Base-by-base conservation (phyloP, 2,797 vertebrate species). In the Gila robusta region DNA sequence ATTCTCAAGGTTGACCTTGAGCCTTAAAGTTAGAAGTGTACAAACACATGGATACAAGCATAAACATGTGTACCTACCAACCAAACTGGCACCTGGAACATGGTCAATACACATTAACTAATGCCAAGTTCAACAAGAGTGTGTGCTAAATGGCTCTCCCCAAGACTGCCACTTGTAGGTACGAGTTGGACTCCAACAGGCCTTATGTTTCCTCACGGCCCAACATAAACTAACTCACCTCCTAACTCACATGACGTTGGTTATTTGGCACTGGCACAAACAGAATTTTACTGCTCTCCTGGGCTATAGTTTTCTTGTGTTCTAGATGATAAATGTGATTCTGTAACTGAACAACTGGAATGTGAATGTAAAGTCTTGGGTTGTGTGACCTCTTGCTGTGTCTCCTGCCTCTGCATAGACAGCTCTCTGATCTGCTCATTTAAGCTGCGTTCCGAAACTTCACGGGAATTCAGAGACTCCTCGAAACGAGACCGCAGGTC, bases 201-300 rank as follows among this genome's bases (percentile, higher is more conserved):
- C 84, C 91, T 74, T 79, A 86, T 90, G 86, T 84, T 89, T 90
- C 89, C 91, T 93, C 90, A 87, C 90, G 92, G 94, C 94, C 93
- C 95, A 96, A 94, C 92, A 90, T 94, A 97, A 98, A 94, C 88
- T 92, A 88, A 82, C 83, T 76, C 72, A 49, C 89, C 84, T 89
- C 81, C 77, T 88, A 76, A 87, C 79, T 82, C 23, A 74, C 54
- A 79, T 73, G 47, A 79, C 10, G 39, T 44, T 69, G 52, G 85
- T 91, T 88, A 83, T 54, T 88, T 82, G 87, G 87, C 91, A 85
- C 72, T 82, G 81, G 71, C 80, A 85, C 54, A 87, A 72, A 86
- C 84, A 86, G 86, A 89, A 72, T 87, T 85, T 70, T 85, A 32
- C 79, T 86, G 86, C 91, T 83, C 86, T 89, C 78, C 26, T 10